A percentile compares a stretch with the other conserved stretches of the same genome.
These are phyloP conservation scores for Sipha maydis DNA, from an alignment of 2,888 invertebrate genomes.

Conservation along the genomic window DNA sequence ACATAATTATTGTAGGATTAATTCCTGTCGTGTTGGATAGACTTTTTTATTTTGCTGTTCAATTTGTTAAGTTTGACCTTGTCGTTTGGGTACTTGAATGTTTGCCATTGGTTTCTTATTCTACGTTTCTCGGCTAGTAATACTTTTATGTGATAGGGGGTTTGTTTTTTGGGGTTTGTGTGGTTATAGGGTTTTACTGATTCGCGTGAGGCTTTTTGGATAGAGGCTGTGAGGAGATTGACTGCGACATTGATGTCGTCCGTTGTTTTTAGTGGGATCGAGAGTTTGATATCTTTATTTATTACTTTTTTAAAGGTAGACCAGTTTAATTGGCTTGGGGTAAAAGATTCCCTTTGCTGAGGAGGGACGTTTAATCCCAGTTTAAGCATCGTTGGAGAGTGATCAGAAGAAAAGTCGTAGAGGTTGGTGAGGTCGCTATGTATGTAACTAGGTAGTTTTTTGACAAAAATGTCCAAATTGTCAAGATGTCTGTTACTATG, in stretches of 20 bases:
- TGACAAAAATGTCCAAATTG: constrained; percentile 28
- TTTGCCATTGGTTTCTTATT: constrained; percentile 18
- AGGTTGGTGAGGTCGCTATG: neutral
- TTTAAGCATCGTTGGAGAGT: constrained; percentile 8
- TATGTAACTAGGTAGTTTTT: constrained; percentile 18
- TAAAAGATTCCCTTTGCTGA: too few species aligned
- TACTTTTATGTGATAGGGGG: neutral
- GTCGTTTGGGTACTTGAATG: constrained; percentile 21
- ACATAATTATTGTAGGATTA: neutral
- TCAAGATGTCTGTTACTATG: constrained; percentile 21
- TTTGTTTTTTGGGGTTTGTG: too few species aligned
- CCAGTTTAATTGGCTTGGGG: too few species aligned
- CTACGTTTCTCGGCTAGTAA: constrained; percentile 18
- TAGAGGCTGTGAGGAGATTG: too few species aligned
- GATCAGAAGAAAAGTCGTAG: constrained; percentile 1
- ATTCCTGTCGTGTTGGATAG: constrained; percentile 16
- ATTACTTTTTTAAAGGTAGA: too few species aligned
- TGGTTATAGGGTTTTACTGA: too few species aligned
- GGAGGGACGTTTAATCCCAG: too few species aligned
- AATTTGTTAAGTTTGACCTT: constrained; percentile 38
- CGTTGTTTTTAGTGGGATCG: neutral
- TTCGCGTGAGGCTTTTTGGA: too few species aligned
- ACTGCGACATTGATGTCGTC: neutral
- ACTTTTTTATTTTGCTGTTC: constrained; percentile 37
- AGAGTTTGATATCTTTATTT: neutral